phyloP scores from a whole-genome alignment of 2,888 invertebrate genomes.

The Hemistola chrysoprasaria region DNA sequence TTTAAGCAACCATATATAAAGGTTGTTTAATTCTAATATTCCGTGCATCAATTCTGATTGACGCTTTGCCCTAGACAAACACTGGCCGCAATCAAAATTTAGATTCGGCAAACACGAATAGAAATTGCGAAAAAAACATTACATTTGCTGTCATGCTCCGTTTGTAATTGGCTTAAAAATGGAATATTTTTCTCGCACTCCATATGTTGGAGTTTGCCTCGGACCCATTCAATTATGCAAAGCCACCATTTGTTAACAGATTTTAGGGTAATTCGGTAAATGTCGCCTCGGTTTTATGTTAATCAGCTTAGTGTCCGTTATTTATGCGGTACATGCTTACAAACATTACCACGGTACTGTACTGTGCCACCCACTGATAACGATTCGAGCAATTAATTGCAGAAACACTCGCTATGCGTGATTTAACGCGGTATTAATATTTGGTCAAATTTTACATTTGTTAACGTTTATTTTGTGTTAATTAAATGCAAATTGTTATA shows the following conservation, averaged over 20 bases:
- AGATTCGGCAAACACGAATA: constrained; percentile 13
- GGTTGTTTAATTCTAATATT: neutral
- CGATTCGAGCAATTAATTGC: constrained; percentile 72
- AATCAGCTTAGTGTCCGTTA: constrained; percentile 76
- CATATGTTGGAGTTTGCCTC: constrained; percentile 63
- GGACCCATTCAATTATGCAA: constrained; percentile 75
- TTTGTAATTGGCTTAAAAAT: constrained; percentile 41
- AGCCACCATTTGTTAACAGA: constrained; percentile 80
- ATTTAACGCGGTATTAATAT: constrained; percentile 66
- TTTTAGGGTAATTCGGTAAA: constrained; percentile 72
- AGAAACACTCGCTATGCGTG: constrained; percentile 64
- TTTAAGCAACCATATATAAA: too few relatives aligned
- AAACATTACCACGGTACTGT: constrained; percentile 50
- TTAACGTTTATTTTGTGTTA: constrained; percentile 66
- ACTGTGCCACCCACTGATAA: constrained; percentile 64
- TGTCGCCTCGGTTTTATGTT: constrained; percentile 72
- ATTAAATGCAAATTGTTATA: constrained; percentile 54
- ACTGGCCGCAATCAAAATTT: constrained; percentile 19
- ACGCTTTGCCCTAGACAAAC: constrained; percentile 26
- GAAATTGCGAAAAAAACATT: constrained; percentile 12
- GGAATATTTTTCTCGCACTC: constrained; percentile 41
- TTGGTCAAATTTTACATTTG: constrained; percentile 57
- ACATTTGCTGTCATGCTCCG: constrained; percentile 33
- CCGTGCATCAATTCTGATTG: constrained; percentile 20
- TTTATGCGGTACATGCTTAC: constrained; percentile 71